These are phyloP conservation scores for Festucalex cinctus DNA, from an alignment of 2,113 vertebrate genomes.

Conservation along the genomic window DNA sequence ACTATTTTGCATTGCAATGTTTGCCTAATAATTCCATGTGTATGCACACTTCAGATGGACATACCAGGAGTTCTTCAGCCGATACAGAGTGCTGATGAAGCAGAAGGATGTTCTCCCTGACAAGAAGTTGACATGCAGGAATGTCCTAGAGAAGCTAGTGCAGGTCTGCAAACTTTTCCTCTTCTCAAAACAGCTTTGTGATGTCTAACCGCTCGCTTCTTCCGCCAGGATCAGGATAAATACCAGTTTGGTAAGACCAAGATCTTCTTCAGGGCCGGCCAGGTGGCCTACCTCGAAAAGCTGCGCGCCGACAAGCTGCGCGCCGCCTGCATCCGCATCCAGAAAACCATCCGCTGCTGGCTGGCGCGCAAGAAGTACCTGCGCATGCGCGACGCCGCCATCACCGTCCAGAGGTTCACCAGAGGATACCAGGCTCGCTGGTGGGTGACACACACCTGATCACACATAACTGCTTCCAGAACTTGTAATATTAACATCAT, in stretches of 20 bases:
- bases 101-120: constrained; percentile 92
- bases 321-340: constrained; percentile 93
- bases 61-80: constrained; percentile 98
- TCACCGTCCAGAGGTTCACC: constrained; percentile 89
- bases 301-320: constrained; percentile 92
- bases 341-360: constrained; percentile 97
- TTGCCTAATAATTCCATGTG: neutral
- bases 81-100: constrained; percentile 96
- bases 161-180: constrained; percentile 71
- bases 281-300: constrained; percentile 97
- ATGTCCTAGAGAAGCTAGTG: constrained; percentile 93
- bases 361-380: constrained; percentile 91
- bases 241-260: constrained; percentile 99
- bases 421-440: constrained; percentile 93
- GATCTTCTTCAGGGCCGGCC: constrained; percentile 98
- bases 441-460: constrained; percentile 65
- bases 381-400: constrained; percentile 83
- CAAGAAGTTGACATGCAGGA: constrained; percentile 90
- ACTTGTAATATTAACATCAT: neutral
- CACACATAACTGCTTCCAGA: neutral
- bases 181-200: neutral
- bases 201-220: neutral
- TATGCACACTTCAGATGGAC: constrained; percentile 82
- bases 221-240: constrained; percentile 89
- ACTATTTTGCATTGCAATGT: no score